Base-by-base conservation (phyloP, 1,140 invertebrate genomes). In the Berghia stephanieae region DNA sequence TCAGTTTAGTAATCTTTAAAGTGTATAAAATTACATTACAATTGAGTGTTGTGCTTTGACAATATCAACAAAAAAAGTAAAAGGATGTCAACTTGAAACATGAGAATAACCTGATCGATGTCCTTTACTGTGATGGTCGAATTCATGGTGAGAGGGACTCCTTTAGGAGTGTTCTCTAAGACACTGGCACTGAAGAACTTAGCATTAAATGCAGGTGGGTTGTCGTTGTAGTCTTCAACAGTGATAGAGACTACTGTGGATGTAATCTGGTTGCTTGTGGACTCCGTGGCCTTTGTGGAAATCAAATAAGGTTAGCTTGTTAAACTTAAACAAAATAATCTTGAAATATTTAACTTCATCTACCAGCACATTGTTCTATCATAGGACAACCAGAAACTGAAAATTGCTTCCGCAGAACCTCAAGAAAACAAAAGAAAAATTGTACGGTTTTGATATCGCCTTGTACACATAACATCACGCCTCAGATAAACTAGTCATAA, bases 181-280 rank as follows among this genome's bases (percentile, higher is more conserved):
- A 80, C 36, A 24, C 18, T 63, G 31, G 76, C 76, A 31, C 43
- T 27, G 44, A 70, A 78, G 1, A 31, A 13, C 34, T 42, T 0
- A 24, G 0, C 24, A 21, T 57, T 60, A 52, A 80, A 80, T 16
- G 2, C 5, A 67, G 79, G 79, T 40, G 34, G n/a, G 36, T 78
- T 80, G 67, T 80, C 79, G 43, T 80, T 46, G 10, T 60, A 43
- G 46, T 80, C 79, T 31, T 69, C 8, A 2, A 80, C 49, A 16
- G 70, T 77, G n/a, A 80, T 71, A 5, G 60, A 75, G 10, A 79
- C 52, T 1, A 31, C 16, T 21, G 38, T 44, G 2, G 21, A 34
- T n/a, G 52, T 16, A 36, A n/a, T 75, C 21, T 42, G 0, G 0
- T 10, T 27, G 21, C 38, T 34, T 1, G 3, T 13, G 6, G 13